Evolutionary conservation across 37 sponge, comb jelly and placozoan genomes (phyloP), one percentile per base, ranked within the genome.

Genomic region (Axinella damicornis): DNA sequence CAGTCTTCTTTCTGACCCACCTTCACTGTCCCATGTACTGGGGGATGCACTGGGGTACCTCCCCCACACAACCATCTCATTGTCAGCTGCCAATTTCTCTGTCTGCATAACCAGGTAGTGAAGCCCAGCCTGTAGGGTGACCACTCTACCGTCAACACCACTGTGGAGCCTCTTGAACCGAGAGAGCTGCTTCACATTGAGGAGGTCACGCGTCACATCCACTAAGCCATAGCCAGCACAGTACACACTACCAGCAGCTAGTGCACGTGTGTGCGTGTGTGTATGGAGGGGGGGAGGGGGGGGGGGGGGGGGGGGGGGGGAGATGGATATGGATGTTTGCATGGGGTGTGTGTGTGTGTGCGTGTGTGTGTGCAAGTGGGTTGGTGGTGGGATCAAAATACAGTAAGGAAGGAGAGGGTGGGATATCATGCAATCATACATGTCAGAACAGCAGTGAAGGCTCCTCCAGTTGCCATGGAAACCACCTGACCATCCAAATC

Each of bases 381-480:
- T n/a, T 21, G 62, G 41, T 11, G 40, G 25, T 1, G 17, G 37
- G 28, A 18, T 2, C n/a, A n/a, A n/a, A n/a, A n/a, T n/a, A n/a
- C n/a, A n/a, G n/a, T n/a, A n/a, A n/a, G n/a, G n/a, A n/a, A n/a
- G n/a, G n/a, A n/a, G n/a, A n/a, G n/a, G n/a, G n/a, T n/a, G 25
- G 30, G 5, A 30, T 14, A 30, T 69, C 5, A 30, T 4, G 5
- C 27, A 32, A 0, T 2, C 68, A 65, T 33, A 86, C 79, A 22
- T 25, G 89, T 83, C 22, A 89, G 57, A 53, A 70, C 62, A 30
- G 78, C 71, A 53, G 89, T 82, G 78, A 89, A 89, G 35, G 89
- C 46, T 39, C 83, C 83, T 9, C 83, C 83, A 46, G 73, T 69
- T 53, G 89, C 72, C 5, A 89, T 76, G 35, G 77, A 40, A 53